Evolutionary conservation across 2,888 invertebrate species (phyloP).

Genomic region (Drosophila aldrichi): DNA sequence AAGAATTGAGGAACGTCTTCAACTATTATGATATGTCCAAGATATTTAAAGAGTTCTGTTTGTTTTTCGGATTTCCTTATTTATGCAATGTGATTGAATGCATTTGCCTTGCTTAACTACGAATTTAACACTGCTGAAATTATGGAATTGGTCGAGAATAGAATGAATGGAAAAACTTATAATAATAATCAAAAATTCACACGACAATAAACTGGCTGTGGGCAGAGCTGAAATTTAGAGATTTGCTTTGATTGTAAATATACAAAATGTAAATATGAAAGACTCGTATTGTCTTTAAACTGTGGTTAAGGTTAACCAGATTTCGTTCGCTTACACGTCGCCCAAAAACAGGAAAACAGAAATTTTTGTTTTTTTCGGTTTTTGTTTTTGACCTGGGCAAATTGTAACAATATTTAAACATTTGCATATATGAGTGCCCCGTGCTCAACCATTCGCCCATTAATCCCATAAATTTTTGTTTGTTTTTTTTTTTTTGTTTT

Average conservation of each 20-base stretch:
- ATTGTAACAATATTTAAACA: constrained; percentile 58
- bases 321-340: constrained; percentile 51
- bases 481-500: constrained; percentile 30
- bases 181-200: constrained; percentile 50
- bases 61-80: constrained; percentile 27
- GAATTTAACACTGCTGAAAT: constrained; percentile 44
- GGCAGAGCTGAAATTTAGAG: constrained; percentile 29
- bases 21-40: background rate
- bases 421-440: constrained; percentile 44
- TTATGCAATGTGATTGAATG: constrained; percentile 42
- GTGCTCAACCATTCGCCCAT: constrained; percentile 39
- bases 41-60: background rate
- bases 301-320: constrained; percentile 71
- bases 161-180: background rate
- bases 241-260: constrained; percentile 50
- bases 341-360: constrained; percentile 48
- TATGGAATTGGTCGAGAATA: constrained; percentile 3
- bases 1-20: background rate
- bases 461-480: constrained; percentile 73
- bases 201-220: constrained; percentile 55
- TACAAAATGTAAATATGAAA: constrained; percentile 61
- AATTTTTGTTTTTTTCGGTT: background rate
- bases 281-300: constrained; percentile 25
- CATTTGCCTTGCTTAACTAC: constrained; percentile 25
- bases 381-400: constrained; percentile 36